phyloP scores from a whole-genome alignment of 1,140 invertebrate genomes.

The Diuraphis noxia region DNA sequence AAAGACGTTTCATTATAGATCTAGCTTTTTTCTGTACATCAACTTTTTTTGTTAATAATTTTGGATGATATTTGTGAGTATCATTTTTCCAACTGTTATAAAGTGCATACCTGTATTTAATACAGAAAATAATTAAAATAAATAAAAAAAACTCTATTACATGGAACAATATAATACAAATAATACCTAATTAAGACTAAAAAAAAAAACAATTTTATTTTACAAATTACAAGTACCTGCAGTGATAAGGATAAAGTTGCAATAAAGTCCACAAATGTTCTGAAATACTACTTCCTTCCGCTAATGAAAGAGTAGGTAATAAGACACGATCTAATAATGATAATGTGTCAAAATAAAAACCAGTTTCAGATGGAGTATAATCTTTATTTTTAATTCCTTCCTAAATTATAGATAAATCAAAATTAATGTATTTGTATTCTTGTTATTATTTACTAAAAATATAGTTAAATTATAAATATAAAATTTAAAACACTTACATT shows the following conservation, averaged over 20 bases:
- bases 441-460: background rate
- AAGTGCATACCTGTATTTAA: constrained; percentile 74
- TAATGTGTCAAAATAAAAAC: constrained; percentile 77
- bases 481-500: constrained; percentile 16
- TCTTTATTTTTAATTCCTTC: constrained; percentile 56
- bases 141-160: constrained; percentile 12
- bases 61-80: constrained; percentile 78
- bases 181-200: background rate
- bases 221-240: constrained; percentile 65
- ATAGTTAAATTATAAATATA: background rate
- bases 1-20: constrained; percentile 89
- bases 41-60: constrained; percentile 78
- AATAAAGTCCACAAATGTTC: constrained; percentile 94
- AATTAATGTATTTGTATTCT: background rate
- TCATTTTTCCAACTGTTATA: constrained; percentile 95
- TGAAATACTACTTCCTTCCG: constrained; percentile 92
- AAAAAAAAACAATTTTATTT: background rate
- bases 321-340: constrained; percentile 84
- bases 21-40: constrained; percentile 90
- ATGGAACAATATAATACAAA: background rate
- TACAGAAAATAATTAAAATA: constrained; percentile 46
- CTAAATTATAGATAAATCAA: constrained; percentile 40
- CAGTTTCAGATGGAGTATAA: constrained; percentile 60
- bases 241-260: constrained; percentile 89
- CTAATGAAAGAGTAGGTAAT: constrained; percentile 85